A percentile compares a stretch with the other conserved stretches of the same genome.
phyloP scores from a whole-genome alignment of 2,113 vertebrate genomes.

The Xyliphius kryptos region DNA sequence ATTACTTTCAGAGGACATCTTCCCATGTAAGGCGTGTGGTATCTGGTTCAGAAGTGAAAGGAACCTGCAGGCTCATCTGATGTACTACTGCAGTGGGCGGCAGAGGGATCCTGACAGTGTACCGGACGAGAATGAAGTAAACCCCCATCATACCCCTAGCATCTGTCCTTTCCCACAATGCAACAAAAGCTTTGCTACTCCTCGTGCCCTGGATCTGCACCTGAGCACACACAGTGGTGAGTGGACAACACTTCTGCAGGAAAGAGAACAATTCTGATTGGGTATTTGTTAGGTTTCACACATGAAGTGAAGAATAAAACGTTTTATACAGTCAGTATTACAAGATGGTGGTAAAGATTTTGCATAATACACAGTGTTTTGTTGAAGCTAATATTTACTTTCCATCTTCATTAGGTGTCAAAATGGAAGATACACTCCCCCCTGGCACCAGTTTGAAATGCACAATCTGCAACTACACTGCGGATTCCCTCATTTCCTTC shows the following conservation, averaged over 20 bases:
- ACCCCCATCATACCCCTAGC: constrained; percentile 79
- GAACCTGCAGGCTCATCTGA: constrained; percentile 96
- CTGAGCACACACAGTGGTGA: constrained; percentile 92
- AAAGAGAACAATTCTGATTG: too few relatives aligned
- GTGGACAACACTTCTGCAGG: too few relatives aligned
- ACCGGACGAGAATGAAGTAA: constrained; percentile 82
- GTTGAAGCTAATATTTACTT: too few relatives aligned
- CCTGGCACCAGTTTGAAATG: constrained; percentile 95
- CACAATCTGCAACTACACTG: constrained; percentile 98
- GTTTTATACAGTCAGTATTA: too few relatives aligned
- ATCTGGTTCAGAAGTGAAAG: constrained; percentile 98
- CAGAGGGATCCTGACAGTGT: constrained; percentile 82
- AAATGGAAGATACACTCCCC: constrained; percentile 95
- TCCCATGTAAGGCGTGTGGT: constrained; percentile 97
- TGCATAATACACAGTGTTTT: too few relatives aligned
- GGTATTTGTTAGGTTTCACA: too few relatives aligned
- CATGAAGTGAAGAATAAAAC: too few relatives aligned
- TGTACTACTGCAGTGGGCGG: constrained; percentile 98
- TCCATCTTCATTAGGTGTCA: constrained; percentile 85
- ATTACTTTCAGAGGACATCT: constrained; percentile 96
- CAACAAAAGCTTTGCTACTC: constrained; percentile 90
- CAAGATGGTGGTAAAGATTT: too few relatives aligned
- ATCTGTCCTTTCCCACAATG: constrained; percentile 94
- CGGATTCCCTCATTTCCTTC: constrained; percentile 97
- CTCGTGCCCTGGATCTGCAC: constrained; percentile 92